A percentile compares a stretch with the other conserved stretches of the same genome.
phyloP scores from a whole-genome alignment of 2,888 invertebrate genomes.

The Anodontia alba region DNA sequence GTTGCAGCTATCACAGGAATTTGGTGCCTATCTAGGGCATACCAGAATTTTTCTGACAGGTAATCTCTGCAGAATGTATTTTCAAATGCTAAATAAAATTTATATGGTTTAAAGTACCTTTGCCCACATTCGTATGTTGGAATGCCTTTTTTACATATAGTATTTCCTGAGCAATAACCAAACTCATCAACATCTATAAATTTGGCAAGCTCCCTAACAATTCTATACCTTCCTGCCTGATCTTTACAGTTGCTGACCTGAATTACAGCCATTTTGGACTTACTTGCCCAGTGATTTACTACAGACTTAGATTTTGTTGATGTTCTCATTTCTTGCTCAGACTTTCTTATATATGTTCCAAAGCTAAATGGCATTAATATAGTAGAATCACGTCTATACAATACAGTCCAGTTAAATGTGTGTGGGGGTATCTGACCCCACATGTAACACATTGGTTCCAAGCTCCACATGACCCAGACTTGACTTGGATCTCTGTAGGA shows the following conservation, averaged over 20 bases:
- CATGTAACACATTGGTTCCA: slow-evolving; percentile 69
- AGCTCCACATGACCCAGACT: slow-evolving; percentile 69
- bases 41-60: slow-evolving; percentile 74
- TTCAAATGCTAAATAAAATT: slow-evolving; percentile 73
- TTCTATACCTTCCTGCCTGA: slow-evolving; percentile 50
- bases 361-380: slow-evolving; percentile 66
- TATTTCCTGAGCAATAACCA: slow-evolving; percentile 43
- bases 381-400: slow-evolving; percentile 71
- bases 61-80: slow-evolving; percentile 74
- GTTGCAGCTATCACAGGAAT: slow-evolving; percentile 73
- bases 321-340: slow-evolving; percentile 33
- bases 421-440: slow-evolving; percentile 61
- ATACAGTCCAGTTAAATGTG: slow-evolving; percentile 75
- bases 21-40: slow-evolving; percentile 59
- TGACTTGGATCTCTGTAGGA: slow-evolving; percentile 58
- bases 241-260: slow-evolving; percentile 60
- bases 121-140: slow-evolving; percentile 52
- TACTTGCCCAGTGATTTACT: slow-evolving; percentile 28
- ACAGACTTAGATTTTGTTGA: slow-evolving; percentile 22
- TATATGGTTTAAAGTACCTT: slow-evolving; percentile 60
- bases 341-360: slow-evolving; percentile 36
- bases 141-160: slow-evolving; percentile 41
- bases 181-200: slow-evolving; percentile 51
- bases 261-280: slow-evolving; percentile 50
- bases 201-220: slow-evolving; percentile 51